A percentile compares a stretch with the other conserved stretches of the same genome.
These are phyloP conservation scores for Semibalanus balanoides DNA, from an alignment of 1,140 invertebrate genomes.

Conservation along the genomic window DNA sequence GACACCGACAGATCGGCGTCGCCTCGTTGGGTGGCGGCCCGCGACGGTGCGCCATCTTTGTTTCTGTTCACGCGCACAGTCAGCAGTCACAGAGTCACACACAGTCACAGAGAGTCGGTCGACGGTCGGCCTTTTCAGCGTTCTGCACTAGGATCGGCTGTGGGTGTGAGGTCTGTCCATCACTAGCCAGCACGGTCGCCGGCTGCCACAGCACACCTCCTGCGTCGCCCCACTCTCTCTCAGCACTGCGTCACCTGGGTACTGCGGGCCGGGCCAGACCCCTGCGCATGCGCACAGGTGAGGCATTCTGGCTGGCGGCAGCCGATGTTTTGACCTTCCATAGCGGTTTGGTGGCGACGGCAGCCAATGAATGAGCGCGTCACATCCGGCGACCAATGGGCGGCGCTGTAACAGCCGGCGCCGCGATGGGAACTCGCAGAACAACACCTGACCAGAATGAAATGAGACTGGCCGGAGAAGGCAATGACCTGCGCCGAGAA, in stretches of 20 bases:
- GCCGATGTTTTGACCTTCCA: not conserved
- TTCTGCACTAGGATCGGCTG: no score
- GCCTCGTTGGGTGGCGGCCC: conserved; percentile 20
- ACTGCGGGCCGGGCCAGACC: no score
- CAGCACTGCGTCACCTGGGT: not conserved
- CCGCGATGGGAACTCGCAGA: not conserved
- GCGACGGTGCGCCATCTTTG: conserved; percentile 1
- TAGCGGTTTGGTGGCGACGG: not conserved
- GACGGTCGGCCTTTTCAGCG: no score
- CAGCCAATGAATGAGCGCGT: not conserved
- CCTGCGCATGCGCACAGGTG: not conserved
- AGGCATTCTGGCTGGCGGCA: not conserved
- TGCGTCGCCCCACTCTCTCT: not conserved
- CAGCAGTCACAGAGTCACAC: no score
- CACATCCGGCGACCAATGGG: not conserved
- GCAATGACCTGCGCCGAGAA: not conserved
- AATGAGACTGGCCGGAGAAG: not conserved
- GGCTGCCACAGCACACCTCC: no score
- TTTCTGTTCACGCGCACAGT: no score
- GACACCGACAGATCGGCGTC: conserved; percentile 85
- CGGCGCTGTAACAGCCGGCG: not conserved
- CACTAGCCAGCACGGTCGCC: no score
- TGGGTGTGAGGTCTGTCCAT: no score
- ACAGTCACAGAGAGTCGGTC: no score
- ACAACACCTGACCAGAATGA: not conserved